Evolutionary conservation across 92 coral and sea anemone species (phyloP).

Genomic region (Siderastrea siderea): DNA sequence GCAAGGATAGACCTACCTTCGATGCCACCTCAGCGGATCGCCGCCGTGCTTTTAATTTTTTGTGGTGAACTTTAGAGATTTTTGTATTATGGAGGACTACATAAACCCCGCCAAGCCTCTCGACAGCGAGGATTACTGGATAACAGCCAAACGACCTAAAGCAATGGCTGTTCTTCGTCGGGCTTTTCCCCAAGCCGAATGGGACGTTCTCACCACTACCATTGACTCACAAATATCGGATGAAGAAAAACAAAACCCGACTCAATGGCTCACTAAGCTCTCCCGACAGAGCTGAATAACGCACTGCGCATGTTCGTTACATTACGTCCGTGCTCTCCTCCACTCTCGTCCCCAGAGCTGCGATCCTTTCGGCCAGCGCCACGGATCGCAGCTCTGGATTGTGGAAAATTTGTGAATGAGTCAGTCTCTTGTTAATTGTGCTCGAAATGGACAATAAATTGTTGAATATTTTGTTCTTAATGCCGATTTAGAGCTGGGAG

Average conservation of each 20-base stretch:
- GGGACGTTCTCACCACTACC: conserved; percentile 4
- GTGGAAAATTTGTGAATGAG: too few species aligned
- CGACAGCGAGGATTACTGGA: conserved; percentile 22
- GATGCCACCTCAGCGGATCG: conserved; percentile 51
- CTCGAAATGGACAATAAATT: too few species aligned
- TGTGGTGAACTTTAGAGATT: conserved; percentile 30
- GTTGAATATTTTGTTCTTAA: too few species aligned
- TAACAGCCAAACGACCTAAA: conserved; percentile 11
- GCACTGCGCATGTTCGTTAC: too few species aligned
- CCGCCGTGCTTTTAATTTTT: conserved; percentile 5
- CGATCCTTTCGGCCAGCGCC: too few species aligned
- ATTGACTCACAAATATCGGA: not conserved
- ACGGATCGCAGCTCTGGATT: too few species aligned
- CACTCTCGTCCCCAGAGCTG: too few species aligned
- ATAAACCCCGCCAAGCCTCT: not conserved
- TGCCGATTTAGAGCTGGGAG: too few species aligned
- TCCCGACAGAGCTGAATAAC: not conserved
- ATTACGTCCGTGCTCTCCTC: too few species aligned
- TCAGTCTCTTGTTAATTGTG: too few species aligned
- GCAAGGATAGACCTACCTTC: conserved; percentile 44
- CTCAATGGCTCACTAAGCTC: conserved; percentile 52
- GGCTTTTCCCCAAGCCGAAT: conserved; percentile 16
- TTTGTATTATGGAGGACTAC: conserved; percentile 39
- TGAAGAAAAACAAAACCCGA: not conserved
- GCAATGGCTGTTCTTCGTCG: conserved; percentile 37